These are phyloP conservation scores for Ammospiza caudacuta DNA, from an alignment of 2,113 vertebrate species.

Conservation along the genomic window DNA sequence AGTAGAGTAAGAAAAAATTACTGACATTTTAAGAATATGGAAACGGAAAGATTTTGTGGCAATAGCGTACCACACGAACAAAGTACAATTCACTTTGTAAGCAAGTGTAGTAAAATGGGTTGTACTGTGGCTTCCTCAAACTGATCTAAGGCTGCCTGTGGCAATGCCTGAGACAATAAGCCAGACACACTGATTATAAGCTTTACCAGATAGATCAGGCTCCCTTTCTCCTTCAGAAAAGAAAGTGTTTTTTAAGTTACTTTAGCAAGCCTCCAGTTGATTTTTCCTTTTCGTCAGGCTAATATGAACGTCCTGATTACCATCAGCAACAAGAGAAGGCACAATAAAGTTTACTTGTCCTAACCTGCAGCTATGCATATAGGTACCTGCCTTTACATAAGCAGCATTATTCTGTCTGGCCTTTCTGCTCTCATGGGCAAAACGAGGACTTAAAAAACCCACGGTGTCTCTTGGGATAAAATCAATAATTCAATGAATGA, in stretches of 20 bases:
- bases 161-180: background rate
- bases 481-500: background rate
- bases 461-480: background rate
- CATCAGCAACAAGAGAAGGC: slow-evolving; percentile 27
- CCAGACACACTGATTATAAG: slow-evolving; percentile 1
- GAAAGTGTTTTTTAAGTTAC: background rate
- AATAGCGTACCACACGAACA: background rate
- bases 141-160: background rate
- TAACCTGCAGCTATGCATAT: slow-evolving; percentile 32
- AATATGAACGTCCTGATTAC: slow-evolving; percentile 22
- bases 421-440: background rate
- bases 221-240: background rate
- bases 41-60: background rate
- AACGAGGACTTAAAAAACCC: background rate
- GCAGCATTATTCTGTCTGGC: slow-evolving; percentile 11
- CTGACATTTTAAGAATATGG: background rate
- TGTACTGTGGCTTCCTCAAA: background rate
- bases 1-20: background rate
- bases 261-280: background rate
- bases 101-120: background rate
- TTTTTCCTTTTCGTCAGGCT: slow-evolving; percentile 12
- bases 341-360: slow-evolving; percentile 50
- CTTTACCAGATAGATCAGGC: background rate
- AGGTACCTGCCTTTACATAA: background rate
- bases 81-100: background rate